These are phyloP conservation scores for Atlantisia rogersi DNA, from an alignment of 2,113 vertebrate species.

Conservation along the genomic window DNA sequence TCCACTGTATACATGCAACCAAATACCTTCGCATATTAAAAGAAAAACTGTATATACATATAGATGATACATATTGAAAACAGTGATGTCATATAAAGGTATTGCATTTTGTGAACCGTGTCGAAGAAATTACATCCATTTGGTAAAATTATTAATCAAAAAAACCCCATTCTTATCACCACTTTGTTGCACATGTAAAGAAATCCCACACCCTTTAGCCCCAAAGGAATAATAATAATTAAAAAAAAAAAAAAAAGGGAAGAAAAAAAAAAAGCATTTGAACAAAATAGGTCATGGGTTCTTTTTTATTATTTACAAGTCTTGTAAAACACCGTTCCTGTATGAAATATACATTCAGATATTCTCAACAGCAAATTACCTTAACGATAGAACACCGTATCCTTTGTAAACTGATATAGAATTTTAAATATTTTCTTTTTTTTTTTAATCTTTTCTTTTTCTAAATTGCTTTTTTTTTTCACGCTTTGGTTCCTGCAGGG, in stretches of 20 bases:
- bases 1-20: slow-evolving; percentile 69
- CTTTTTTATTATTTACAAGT: slow-evolving; percentile 79
- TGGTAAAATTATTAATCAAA: slow-evolving; percentile 18
- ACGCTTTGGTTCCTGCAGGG: slow-evolving; percentile 84
- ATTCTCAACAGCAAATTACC: slow-evolving; percentile 76
- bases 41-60: slow-evolving; percentile 71
- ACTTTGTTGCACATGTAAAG: slow-evolving; percentile 61
- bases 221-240: slow-evolving; percentile 25
- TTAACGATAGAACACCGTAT: slow-evolving; percentile 71
- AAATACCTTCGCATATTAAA: slow-evolving; percentile 53
- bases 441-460: neutral
- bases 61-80: slow-evolving; percentile 57
- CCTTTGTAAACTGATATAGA: slow-evolving; percentile 82
- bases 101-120: slow-evolving; percentile 55
- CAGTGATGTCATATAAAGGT: slow-evolving; percentile 63
- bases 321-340: slow-evolving; percentile 77
- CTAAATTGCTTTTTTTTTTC: slow-evolving; percentile 53
- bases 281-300: slow-evolving; percentile 73
- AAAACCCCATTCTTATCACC: slow-evolving; percentile 23
- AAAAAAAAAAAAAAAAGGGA: neutral
- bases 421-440: slow-evolving; percentile 80
- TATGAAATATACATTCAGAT: slow-evolving; percentile 87
- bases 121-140: slow-evolving; percentile 58
- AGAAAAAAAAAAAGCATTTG: neutral
- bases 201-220: slow-evolving; percentile 37